Base-by-base conservation (phyloP, 1,140 invertebrate genomes). In the Cepaea nemoralis region DNA sequence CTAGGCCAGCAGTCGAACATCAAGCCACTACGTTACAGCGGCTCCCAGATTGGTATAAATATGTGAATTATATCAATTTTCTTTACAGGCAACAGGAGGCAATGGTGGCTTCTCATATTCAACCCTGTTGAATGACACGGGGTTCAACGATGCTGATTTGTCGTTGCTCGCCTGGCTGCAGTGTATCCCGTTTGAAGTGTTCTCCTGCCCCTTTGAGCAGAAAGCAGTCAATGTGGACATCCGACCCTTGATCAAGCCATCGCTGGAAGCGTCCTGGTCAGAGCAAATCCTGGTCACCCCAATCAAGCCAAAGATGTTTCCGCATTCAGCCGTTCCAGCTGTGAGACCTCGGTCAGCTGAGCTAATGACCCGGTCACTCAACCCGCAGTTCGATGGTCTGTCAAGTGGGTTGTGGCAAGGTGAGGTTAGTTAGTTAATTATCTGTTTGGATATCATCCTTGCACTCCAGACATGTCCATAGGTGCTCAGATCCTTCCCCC, bases 211-310 rank as follows among this genome's bases (percentile, higher is more conserved):
- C 0, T 99, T 99, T 90, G 97, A 98, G 89, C 96, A 98, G 89
- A 94, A 96, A 87, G 95, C 95, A 37, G 92, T 80, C 67, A 80
- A 33, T 27, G 69, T 80, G 1, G 78, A 80, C 69, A 73, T 80
- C 96, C 96, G 97, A 87, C 93, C 95, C 66, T 90, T 99, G 67
- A 95, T 97, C 86, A 94, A 96, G 86, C 97, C 96, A 0, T 95
- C 90, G 24, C 91, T 98, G 81, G 97, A 98, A 90, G 97, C 97
- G 0, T 97, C 96, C 0, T 99, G 97, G 97, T 97, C 97, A 0
- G 97, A 98, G 89, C 96, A 98, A 88, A 98, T 99, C 94, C 93
- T 99, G 67, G 95, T 97, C 48, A 98, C 97, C 10, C 97, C 97
- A 3, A 98, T 98, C 82, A 98, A 98, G 89, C 97, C 97, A 81